Evolutionary conservation across 92 coral and sea anemone genomes (phyloP).

Genomic region (Plumapathes pennacea): DNA sequence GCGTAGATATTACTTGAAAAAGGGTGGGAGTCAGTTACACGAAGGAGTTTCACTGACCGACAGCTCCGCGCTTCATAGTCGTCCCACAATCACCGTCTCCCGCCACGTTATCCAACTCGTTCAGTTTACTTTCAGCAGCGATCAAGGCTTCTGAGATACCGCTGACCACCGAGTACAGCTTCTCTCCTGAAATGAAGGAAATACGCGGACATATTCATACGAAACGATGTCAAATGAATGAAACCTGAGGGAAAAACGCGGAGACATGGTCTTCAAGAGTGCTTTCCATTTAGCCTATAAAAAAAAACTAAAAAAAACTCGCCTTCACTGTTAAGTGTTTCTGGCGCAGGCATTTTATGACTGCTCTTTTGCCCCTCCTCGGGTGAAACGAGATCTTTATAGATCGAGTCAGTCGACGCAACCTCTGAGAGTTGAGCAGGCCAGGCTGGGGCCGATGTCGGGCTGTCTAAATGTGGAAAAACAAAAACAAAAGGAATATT

Average conservation of each 20-base stretch:
- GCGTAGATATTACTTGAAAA: background rate
- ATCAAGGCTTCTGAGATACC: conserved; percentile 59
- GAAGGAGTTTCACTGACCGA: conserved; percentile 32
- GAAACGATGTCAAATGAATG: too few relatives aligned
- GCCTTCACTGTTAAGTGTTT: too few relatives aligned
- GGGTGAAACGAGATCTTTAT: too few relatives aligned
- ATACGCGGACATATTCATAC: background rate
- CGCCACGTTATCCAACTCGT: conserved; percentile 76
- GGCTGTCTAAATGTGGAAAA: conserved; percentile 33
- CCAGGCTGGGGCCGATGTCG: conserved; percentile 81
- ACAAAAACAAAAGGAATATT: too few relatives aligned
- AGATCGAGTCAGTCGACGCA: too few relatives aligned
- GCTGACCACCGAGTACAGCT: conserved; percentile 40
- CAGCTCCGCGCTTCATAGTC: conserved; percentile 82
- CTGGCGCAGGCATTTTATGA: too few relatives aligned
- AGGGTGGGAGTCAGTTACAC: background rate
- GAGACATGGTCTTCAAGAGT: too few relatives aligned
- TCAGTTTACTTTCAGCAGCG: conserved; percentile 64
- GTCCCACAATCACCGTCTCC: conserved; percentile 99
- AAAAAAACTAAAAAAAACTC: too few relatives aligned
- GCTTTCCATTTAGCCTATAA: too few relatives aligned
- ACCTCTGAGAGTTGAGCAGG: too few relatives aligned
- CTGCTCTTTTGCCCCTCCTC: too few relatives aligned
- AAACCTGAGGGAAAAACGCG: too few relatives aligned
- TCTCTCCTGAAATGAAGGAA: conserved; percentile 38